Percentiles rank a stretch among this genome's conserved stretches.
These are phyloP conservation scores for Saccopteryx leptura DNA, from an alignment of 2,113 vertebrate genomes.

Conservation along the genomic window DNA sequence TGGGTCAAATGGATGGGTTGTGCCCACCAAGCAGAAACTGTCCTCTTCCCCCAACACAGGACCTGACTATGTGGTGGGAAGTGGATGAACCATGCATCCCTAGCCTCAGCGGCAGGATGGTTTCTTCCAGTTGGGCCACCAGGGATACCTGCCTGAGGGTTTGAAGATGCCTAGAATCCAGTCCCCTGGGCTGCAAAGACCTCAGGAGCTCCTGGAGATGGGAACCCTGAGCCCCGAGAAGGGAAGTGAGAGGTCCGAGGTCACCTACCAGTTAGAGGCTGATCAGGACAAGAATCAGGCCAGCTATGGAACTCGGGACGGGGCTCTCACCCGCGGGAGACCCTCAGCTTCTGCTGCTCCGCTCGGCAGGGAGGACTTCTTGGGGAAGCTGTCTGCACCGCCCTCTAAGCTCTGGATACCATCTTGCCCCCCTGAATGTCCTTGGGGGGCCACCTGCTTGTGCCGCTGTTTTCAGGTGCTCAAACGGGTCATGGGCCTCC, in stretches of 20 bases:
- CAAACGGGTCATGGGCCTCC: neutral
- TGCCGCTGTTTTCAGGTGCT: neutral
- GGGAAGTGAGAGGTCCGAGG: neutral
- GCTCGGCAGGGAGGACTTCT: neutral
- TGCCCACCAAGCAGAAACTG: neutral
- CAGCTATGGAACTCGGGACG: neutral
- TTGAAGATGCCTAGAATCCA: neutral
- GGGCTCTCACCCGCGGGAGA: accelerated
- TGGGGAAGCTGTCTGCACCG: neutral
- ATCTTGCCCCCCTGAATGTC: neutral
- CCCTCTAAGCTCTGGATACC: neutral
- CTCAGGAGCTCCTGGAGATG: neutral
- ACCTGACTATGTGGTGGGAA: neutral
- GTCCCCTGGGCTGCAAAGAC: neutral
- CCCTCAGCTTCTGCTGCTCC: neutral
- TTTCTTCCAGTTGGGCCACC: neutral
- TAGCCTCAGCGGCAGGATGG: neutral
- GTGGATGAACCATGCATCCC: neutral
- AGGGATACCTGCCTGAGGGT: neutral
- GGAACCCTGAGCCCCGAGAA: neutral
- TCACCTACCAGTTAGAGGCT: neutral
- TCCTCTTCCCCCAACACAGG: neutral
- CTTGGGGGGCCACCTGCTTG: neutral
- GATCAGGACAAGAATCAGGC: neutral
- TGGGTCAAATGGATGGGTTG: neutral